A percentile compares a stretch with the other conserved stretches of the same genome.
These are phyloP conservation scores for Tarsius wallacei DNA, from an alignment of 2,797 vertebrate genomes.

Conservation along the genomic window DNA sequence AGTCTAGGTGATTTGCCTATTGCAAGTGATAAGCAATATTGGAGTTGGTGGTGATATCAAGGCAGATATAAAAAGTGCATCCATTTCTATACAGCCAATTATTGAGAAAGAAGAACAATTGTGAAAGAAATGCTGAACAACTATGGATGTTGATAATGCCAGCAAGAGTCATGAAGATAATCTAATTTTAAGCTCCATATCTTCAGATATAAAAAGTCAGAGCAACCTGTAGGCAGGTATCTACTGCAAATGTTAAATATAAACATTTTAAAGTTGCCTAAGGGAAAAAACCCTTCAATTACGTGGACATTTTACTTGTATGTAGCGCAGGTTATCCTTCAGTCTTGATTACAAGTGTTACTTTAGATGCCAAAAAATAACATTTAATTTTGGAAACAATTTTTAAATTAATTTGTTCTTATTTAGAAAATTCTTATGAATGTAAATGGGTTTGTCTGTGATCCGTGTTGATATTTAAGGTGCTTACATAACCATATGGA, in stretches of 20 bases:
- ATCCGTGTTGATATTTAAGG: constrained; percentile 88
- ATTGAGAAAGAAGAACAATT: background rate
- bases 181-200: background rate
- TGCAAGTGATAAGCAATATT: background rate
- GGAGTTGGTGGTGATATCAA: background rate
- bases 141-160: constrained; percentile 22
- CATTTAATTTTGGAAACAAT: constrained; percentile 86
- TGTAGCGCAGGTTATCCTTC: constrained; percentile 41
- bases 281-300: constrained; percentile 34
- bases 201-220: constrained; percentile 49
- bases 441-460: constrained; percentile 85
- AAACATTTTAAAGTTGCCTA: constrained; percentile 44
- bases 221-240: background rate
- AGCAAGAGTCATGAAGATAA: constrained; percentile 30
- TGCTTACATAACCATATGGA: constrained; percentile 88
- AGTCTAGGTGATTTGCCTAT: background rate
- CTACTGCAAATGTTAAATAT: constrained; percentile 55
- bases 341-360: constrained; percentile 72
- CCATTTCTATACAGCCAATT: background rate
- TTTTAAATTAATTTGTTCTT: constrained; percentile 85
- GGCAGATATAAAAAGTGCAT: background rate
- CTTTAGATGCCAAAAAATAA: constrained; percentile 81
- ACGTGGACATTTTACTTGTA: constrained; percentile 66
- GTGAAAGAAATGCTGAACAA: constrained; percentile 1
- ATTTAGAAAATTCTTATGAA: constrained; percentile 85